phyloP scores from a whole-genome alignment of 2,888 invertebrate genomes.

The Drosophila fulvimacula region DNA sequence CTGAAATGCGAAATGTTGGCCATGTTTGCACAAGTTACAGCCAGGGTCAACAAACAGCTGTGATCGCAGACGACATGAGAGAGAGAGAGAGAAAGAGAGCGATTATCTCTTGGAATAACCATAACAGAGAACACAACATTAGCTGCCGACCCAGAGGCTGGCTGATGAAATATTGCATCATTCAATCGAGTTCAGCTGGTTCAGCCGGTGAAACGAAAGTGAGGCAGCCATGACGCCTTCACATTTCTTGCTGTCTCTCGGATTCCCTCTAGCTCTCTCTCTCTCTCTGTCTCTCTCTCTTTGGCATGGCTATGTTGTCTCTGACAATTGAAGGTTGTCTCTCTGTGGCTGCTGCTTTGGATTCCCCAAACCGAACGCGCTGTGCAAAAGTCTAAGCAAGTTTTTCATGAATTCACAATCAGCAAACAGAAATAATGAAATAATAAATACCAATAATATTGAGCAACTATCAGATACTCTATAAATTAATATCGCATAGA shows the following conservation, averaged over 20 bases:
- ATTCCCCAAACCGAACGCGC: constrained; percentile 47
- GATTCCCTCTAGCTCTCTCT: neutral
- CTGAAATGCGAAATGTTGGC: neutral
- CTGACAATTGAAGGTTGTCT: constrained; percentile 57
- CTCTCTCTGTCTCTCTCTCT: constrained; percentile 1
- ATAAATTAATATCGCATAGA: neutral
- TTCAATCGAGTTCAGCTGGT: constrained; percentile 40
- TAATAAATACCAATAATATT: neutral
- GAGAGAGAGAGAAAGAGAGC: constrained; percentile 7
- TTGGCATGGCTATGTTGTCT: constrained; percentile 12
- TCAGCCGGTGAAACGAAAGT: constrained; percentile 59
- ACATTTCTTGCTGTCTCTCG: constrained; percentile 15
- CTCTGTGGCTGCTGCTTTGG: constrained; percentile 31
- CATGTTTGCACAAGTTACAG: neutral
- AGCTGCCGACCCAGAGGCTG: constrained; percentile 20
- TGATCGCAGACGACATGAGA: constrained; percentile 1
- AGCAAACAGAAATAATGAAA: constrained; percentile 20
- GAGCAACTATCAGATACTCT: constrained; percentile 23
- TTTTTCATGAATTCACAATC: constrained; percentile 44
- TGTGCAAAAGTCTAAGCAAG: constrained; percentile 53
- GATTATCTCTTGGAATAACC: constrained; percentile 1
- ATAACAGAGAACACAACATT: constrained; percentile 34
- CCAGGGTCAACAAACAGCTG: constrained; percentile 13
- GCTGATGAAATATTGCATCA: constrained; percentile 82
- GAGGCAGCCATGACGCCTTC: constrained; percentile 50